phyloP scores from a whole-genome alignment of 2,113 vertebrate species.

The Menura novaehollandiae region DNA sequence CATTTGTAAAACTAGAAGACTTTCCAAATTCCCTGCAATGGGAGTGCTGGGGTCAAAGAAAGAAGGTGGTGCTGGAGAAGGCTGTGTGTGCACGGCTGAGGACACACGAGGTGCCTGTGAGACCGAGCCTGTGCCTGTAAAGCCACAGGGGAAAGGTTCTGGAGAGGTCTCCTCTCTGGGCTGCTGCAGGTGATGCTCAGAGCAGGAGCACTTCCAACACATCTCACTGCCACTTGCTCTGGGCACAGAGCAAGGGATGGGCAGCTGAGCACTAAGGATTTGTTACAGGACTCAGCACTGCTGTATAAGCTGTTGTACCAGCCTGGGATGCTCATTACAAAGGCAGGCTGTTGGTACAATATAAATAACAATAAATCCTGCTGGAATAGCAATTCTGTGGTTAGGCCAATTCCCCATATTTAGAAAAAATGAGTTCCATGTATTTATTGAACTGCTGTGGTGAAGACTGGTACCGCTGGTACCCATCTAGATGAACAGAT shows the following conservation, averaged over 20 bases:
- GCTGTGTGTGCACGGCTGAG: too few relatives aligned
- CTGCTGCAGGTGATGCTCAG: not conserved
- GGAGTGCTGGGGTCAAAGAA: not conserved
- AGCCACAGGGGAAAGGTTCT: not conserved
- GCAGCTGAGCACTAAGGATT: not conserved
- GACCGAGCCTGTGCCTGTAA: not conserved
- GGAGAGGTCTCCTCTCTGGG: not conserved
- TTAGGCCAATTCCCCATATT: not conserved
- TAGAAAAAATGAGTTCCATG: not conserved
- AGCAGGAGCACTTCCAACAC: not conserved
- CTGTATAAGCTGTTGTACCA: not conserved
- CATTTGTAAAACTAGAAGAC: not conserved
- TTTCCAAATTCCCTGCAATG: not conserved
- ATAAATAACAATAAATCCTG: not conserved
- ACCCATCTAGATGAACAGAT: not conserved
- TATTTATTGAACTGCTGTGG: not conserved
- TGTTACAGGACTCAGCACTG: fast-evolving
- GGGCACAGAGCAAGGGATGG: not conserved
- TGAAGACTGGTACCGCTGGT: not conserved
- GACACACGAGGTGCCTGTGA: fast-evolving
- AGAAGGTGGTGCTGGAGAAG: not conserved
- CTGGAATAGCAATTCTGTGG: not conserved
- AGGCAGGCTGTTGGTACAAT: not conserved
- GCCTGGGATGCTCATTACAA: not conserved
- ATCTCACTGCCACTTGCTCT: not conserved